Evolutionary conservation across 2,888 invertebrate species (phyloP), one percentile per base, ranked within the genome.

Genomic region (Merodon equestris): DNA sequence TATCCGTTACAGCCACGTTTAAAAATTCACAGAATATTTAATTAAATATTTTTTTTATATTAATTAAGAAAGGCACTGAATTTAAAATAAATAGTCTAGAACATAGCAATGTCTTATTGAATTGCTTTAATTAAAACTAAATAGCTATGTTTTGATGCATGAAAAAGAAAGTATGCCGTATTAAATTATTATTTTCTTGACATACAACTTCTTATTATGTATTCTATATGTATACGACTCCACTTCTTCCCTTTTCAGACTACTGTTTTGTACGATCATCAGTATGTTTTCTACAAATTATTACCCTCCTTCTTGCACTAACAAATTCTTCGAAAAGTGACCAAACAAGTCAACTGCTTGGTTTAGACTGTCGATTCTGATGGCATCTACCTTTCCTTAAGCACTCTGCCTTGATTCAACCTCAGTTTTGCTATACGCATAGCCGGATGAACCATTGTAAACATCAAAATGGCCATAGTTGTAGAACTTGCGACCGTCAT

Each of bases 331-430:
- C 53, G 19, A 40, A 40, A 79, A 75, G 83, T 84, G 84, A 87
- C 87, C 88, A 87, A 83, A 85, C 87, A 84, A 85, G 85, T 86
- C 87, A 85, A 87, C 84, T 82, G 88, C 84, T 87, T 85, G 85
- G 86, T 86, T 87, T 86, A 84, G 85, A 87, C 88, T 87, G 87
- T 84, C 85, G 83, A 84, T 83, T 76, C 84, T 84, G 85, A 83
- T 85, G 85, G 84, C 85, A 83, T 84, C 86, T 85, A 86, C 85
- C 86, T 86, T 87, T 86, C 85, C 86, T 88, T 87, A 85, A 87
- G 87, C 86, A 84, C 83, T 87, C 10, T 74, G 57, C 54, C 58
- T 74, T 60, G 51, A 48, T 34, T 48, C 53, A 27, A 57, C 57
- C 57, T 18, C 53, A 51, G 53, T 76, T 38, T 48, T 47, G 60